A percentile compares a stretch with the other conserved stretches of the same genome.
Evolutionary conservation across 2,797 vertebrate genomes (phyloP).

Genomic region (Petrocephalus schoutedeni): DNA sequence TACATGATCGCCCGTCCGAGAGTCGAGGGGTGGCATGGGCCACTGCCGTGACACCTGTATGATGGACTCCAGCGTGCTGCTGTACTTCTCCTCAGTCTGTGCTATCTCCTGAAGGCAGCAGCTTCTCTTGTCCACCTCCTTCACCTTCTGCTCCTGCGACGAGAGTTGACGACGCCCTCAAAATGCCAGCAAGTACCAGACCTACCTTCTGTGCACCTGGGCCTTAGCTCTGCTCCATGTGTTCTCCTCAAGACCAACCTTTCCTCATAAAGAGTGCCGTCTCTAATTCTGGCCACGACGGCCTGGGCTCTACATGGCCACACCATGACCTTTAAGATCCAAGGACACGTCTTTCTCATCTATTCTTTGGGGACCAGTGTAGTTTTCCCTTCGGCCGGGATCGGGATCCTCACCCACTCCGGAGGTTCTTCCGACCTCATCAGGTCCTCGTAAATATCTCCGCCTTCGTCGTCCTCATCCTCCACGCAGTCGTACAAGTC

Average conservation of each 20-base stretch:
- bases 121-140: slow-evolving; percentile 61
- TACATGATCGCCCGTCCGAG: neutral
- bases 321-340: neutral
- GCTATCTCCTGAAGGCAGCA: slow-evolving; percentile 74
- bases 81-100: slow-evolving; percentile 76
- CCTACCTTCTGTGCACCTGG: neutral
- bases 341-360: neutral
- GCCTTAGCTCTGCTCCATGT: neutral
- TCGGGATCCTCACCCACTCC: neutral
- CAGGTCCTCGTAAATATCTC: slow-evolving; percentile 71
- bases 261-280: neutral
- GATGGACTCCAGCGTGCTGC: slow-evolving; percentile 71
- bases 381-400: neutral
- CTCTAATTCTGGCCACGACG: neutral
- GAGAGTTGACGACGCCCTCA: neutral
- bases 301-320: neutral
- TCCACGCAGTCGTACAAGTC: slow-evolving; percentile 72
- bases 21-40: neutral
- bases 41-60: neutral
- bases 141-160: slow-evolving; percentile 61
- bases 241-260: neutral
- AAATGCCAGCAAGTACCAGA: neutral
- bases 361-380: neutral
- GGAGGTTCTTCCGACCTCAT: slow-evolving; percentile 68
- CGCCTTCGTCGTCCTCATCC: slow-evolving; percentile 67